phyloP scores from a whole-genome alignment of 2,113 vertebrate genomes.

The Heterotis niloticus region DNA sequence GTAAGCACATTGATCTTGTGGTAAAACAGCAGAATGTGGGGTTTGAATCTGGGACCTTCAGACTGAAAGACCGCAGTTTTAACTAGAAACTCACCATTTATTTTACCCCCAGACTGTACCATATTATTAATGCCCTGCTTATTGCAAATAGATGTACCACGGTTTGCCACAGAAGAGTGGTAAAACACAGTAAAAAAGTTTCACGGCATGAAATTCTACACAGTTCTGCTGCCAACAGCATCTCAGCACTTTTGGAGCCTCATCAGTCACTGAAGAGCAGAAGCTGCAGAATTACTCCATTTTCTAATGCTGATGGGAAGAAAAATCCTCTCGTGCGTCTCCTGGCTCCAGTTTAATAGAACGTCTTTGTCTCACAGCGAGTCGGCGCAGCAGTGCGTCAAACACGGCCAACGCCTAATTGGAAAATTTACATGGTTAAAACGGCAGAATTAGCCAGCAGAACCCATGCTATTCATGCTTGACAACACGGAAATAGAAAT shows the following conservation, averaged over 20 bases:
- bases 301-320: constrained; percentile 8
- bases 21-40: too few relatives aligned
- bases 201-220: neutral
- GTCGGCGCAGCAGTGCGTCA: constrained; percentile 15
- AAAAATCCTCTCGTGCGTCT: neutral
- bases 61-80: too few relatives aligned
- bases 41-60: neutral
- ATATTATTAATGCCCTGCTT: neutral
- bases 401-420: constrained; percentile 21
- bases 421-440: constrained; percentile 31
- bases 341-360: constrained; percentile 10
- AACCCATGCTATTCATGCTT: constrained; percentile 28
- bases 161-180: too few relatives aligned
- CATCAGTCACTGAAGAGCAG: constrained; percentile 7
- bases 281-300: constrained; percentile 15
- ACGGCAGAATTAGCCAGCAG: constrained; percentile 22
- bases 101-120: neutral
- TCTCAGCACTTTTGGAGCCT: constrained; percentile 3
- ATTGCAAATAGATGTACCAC: too few relatives aligned
- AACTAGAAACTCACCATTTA: too few relatives aligned
- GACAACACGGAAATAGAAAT: constrained; percentile 24
- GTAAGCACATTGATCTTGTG: too few relatives aligned
- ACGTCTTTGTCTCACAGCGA: constrained; percentile 17
- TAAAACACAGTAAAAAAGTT: too few relatives aligned
- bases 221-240: neutral